Percentiles rank a stretch among this genome's conserved stretches.
phyloP scores from a whole-genome alignment of 2,113 vertebrate genomes.

The Silurus glanis region DNA sequence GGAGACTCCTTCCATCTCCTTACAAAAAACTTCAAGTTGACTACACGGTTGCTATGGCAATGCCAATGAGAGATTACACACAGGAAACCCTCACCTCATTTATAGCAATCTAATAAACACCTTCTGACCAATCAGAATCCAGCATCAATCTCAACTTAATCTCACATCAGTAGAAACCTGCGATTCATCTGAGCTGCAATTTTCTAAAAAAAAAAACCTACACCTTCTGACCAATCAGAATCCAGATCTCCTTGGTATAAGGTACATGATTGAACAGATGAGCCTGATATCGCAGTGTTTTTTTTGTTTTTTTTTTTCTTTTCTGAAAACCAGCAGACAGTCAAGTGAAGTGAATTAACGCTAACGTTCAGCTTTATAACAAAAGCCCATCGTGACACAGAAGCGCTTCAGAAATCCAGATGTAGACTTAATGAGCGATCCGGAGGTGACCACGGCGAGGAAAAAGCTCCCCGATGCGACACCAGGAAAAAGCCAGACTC shows the following conservation, averaged over 20 bases:
- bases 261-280: no score
- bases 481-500: background rate
- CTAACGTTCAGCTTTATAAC: background rate
- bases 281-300: background rate
- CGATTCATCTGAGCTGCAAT: no score
- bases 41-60: no score
- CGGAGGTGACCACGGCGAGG: background rate
- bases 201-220: background rate
- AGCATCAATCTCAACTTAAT: background rate
- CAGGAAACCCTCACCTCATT: no score
- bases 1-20: no score
- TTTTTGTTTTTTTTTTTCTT: background rate
- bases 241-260: background rate
- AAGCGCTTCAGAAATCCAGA: background rate
- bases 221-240: background rate
- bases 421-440: background rate
- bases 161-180: no score
- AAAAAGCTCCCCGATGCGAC: background rate
- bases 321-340: background rate
- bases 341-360: background rate
- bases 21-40: no score
- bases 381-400: background rate
- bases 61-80: no score
- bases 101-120: no score
- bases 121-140: background rate